Percentiles rank a stretch among this genome's conserved stretches.
Conservation (phyloP, 2,888 invertebrate species). For the Pseudococcus viburni region DNA sequence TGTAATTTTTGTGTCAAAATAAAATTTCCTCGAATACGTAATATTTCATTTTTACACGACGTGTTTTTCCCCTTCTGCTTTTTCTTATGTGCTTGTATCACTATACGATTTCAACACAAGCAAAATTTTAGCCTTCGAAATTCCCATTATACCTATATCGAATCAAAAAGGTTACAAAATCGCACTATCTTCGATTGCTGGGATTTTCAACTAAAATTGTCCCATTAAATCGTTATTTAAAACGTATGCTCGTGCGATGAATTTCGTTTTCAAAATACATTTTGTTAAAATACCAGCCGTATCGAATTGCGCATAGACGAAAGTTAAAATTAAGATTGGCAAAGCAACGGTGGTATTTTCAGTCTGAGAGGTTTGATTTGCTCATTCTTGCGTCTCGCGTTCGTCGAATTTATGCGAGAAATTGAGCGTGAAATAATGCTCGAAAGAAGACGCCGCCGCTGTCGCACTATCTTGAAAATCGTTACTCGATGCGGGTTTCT, state of each 20-base stretch:
- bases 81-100: not conserved
- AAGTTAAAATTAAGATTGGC: not conserved
- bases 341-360: not conserved
- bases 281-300: not conserved
- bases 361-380: not conserved
- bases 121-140: constrained; percentile 13
- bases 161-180: not conserved
- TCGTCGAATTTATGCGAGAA: constrained; percentile 14
- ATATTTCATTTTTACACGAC: constrained; percentile 41
- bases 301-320: not conserved
- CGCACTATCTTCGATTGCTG: not conserved
- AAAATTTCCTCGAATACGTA: constrained; percentile 47
- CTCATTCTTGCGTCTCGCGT: not conserved
- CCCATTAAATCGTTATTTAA: constrained; percentile 4
- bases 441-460: not conserved
- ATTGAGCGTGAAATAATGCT: constrained; percentile 34
- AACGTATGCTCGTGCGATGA: not conserved
- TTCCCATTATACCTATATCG: not conserved
- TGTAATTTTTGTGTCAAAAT: constrained; percentile 45
- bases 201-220: not conserved
- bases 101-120: not conserved
- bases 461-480: not conserved
- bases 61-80: not conserved
- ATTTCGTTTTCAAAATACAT: not conserved
- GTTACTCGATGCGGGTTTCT: not conserved